Base-by-base conservation (phyloP, 2,888 invertebrate genomes). In the Tiphia femorata region DNA sequence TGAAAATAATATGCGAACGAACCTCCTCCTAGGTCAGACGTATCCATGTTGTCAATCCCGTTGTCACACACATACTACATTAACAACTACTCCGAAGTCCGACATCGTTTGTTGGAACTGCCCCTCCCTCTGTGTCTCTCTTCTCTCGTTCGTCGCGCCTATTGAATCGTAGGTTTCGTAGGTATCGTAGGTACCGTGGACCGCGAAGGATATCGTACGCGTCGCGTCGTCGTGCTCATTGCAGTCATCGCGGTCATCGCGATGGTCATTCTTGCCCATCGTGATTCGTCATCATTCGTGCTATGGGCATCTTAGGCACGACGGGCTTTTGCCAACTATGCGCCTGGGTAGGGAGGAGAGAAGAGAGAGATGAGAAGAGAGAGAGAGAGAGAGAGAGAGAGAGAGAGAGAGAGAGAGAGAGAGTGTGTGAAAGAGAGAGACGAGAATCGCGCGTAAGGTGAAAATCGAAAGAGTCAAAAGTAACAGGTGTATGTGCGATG, bases 41-140 rank as follows among this genome's bases (percentile, higher is more conserved):
- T 80, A 81, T 82, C 81, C 82, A 83, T 83, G 81, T 80, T 83
- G 82, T 79, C 82, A 83, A 83, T 82, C 80, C 76, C 82, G 82
- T 81, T 80, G 82, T 83, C 78, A 80, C 82, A 83, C 82, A 83
- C 82, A 83, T 82, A 82, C 82, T 83, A 83, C 82, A 80, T 82
- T 81, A 81, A 81, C 81, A 82, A 80, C 79, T 79, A 82, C 78
- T 81, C 76, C 78, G 75, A 81, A 81, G 81, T 78, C 79, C 80
- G 78, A 77, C 80, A 81, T 79, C 81, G 80, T 82, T 83, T 80
- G 82, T 82, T 78, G 71, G 70, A 82, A 82, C 82, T 74, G 76
- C 78, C 80, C 81, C 81, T 79, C 80, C 80, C 76, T 78, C 71
- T 67, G 30, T 48, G 49, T 49, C 52, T 30, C 63, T 66, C 66